Conservation (phyloP, 2,888 invertebrate species). For the Ypsolopha scabrella region DNA sequence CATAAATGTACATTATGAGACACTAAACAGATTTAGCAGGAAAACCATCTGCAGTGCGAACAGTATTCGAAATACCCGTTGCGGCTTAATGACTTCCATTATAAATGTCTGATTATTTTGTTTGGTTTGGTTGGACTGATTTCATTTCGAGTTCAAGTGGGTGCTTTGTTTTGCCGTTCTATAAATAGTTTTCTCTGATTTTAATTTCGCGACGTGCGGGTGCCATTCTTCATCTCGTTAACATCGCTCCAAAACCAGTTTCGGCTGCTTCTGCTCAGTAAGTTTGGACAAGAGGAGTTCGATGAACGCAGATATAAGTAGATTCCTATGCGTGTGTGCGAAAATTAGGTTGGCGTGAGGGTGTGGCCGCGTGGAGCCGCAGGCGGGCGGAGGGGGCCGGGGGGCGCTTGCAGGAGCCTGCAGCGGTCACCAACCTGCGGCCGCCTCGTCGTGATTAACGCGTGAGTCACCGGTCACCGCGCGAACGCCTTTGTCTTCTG, state of each 20-base stretch:
- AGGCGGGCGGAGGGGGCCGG: slow-evolving; percentile 35
- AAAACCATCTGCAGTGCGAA: no score
- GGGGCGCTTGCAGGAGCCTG: slow-evolving; percentile 44
- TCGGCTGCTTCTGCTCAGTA: slow-evolving; percentile 53
- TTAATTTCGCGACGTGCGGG: no score
- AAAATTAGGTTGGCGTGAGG: slow-evolving; percentile 42
- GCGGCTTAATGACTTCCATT: no score
- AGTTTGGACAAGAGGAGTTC: slow-evolving; percentile 51
- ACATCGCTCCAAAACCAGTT: slow-evolving; percentile 49
- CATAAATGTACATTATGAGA: no score
- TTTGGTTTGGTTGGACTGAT: no score
- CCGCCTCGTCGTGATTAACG: slow-evolving; percentile 25
- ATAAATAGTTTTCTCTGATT: no score
- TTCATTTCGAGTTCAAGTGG: no score
- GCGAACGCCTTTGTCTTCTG: slow-evolving; percentile 29
- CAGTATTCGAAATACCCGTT: no score
- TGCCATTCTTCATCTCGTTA: no score
- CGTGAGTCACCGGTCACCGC: slow-evolving; percentile 45
- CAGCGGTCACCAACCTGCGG: slow-evolving; percentile 11
- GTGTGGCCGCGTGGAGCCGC: slow-evolving; percentile 39
- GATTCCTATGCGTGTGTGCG: slow-evolving; percentile 33
- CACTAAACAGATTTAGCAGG: no score
- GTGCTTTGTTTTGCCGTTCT: no score
- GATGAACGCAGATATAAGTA: slow-evolving; percentile 46
- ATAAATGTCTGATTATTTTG: no score